phyloP scores from a whole-genome alignment of 2,113 vertebrate genomes.

The Alethe castanea region DNA sequence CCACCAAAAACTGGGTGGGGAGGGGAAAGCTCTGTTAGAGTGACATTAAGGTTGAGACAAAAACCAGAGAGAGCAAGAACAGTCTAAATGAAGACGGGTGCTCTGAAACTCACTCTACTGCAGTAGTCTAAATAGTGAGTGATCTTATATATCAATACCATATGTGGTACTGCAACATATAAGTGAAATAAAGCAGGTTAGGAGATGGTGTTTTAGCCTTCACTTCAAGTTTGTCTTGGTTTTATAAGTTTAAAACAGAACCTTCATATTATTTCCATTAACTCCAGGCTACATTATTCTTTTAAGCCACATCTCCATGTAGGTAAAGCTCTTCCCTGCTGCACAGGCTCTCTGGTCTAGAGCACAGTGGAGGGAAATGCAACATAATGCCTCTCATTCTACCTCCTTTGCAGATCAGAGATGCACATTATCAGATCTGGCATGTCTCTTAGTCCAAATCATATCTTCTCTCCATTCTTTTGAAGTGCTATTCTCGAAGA shows the following conservation, averaged over 20 bases:
- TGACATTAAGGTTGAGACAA: conserved; percentile 33
- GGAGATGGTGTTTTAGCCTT: conserved; percentile 14
- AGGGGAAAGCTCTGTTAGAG: not conserved
- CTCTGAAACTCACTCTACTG: not conserved
- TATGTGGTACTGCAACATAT: conserved; percentile 7
- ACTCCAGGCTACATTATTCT: not conserved
- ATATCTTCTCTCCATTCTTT: not conserved
- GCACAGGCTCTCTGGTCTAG: not conserved
- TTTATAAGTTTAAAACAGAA: conserved; percentile 19
- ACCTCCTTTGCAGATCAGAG: not conserved
- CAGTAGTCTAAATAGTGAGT: conserved; percentile 48
- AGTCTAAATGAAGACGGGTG: conserved; percentile 30
- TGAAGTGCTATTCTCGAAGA: not conserved
- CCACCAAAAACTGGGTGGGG: not conserved
- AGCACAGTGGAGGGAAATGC: not conserved
- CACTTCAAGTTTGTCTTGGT: conserved; percentile 21
- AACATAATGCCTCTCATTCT: not conserved
- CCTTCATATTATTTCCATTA: conserved; percentile 2
- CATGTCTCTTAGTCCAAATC: not conserved
- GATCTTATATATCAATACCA: conserved; percentile 17
- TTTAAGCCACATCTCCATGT: not conserved
- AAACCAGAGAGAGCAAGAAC: conserved; percentile 20
- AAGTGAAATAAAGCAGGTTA: conserved; percentile 30
- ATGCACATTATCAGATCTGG: not conserved
- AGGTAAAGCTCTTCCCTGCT: not conserved